Percentiles rank a stretch among this genome's conserved stretches.
These are phyloP conservation scores for cattle (Bos taurus) DNA, from an alignment of 2,113 vertebrate genomes.

Conservation along the genomic window DNA sequence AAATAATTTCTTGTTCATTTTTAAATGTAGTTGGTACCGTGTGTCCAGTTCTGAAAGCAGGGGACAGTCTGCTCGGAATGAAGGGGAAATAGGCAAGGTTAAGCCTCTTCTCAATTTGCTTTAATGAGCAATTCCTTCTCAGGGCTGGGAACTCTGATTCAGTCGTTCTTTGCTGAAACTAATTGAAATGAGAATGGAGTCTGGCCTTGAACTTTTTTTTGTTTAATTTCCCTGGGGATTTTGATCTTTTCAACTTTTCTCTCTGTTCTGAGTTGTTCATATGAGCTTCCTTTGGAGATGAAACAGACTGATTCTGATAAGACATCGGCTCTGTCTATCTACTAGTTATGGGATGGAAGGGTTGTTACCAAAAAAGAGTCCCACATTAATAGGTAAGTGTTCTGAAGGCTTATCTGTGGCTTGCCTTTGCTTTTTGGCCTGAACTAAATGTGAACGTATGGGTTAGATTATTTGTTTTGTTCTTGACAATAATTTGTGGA, in stretches of 20 bases:
- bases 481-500: background rate
- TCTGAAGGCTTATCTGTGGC: background rate
- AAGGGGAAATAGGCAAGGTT: background rate
- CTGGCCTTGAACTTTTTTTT: background rate
- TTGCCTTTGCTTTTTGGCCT: background rate
- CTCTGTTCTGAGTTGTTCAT: slow-evolving; percentile 27
- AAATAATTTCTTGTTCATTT: background rate
- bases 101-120: background rate
- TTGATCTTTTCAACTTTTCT: background rate
- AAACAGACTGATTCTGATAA: background rate
- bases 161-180: background rate
- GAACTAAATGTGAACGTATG: background rate
- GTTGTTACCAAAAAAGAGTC: background rate
- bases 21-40: background rate
- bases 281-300: background rate
- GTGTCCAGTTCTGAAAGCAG: background rate
- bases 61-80: background rate
- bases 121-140: background rate
- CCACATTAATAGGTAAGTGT: background rate
- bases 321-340: background rate
- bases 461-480: background rate
- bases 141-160: background rate
- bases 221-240: slow-evolving; percentile 37
- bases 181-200: slow-evolving; percentile 17
- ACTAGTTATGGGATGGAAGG: background rate